Percentiles rank a stretch among this genome's conserved stretches.
Conservation (phyloP, 2,113 vertebrate species). For the Xenopus tropicalis region DNA sequence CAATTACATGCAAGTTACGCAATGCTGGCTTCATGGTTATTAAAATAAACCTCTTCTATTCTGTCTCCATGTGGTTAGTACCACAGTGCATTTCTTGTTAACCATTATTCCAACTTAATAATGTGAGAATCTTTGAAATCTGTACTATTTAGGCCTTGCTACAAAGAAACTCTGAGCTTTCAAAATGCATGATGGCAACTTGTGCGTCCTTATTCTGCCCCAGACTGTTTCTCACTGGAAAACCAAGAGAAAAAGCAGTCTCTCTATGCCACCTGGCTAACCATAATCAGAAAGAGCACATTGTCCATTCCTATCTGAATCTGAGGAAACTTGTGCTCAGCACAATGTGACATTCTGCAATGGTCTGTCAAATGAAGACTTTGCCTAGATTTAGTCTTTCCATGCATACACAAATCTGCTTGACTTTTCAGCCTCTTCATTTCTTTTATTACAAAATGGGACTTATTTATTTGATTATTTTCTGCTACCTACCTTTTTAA, state of each 20-base stretch:
- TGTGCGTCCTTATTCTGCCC: neutral
- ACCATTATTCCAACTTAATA: no score
- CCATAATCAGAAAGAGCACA: conserved; percentile 1
- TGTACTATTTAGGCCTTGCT: no score
- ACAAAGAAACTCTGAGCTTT: no score
- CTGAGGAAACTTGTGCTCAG: neutral
- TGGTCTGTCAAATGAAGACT: neutral
- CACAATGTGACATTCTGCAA: conserved; percentile 13
- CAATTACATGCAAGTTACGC: no score
- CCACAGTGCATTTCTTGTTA: no score
- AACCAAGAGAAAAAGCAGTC: neutral
- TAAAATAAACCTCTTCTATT: no score
- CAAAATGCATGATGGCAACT: no score
- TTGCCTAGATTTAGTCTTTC: neutral
- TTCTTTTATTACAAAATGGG: neutral
- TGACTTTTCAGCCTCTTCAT: neutral
- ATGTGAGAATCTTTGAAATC: no score
- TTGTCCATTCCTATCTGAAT: neutral
- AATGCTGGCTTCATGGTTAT: no score
- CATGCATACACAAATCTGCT: conserved; percentile 2
- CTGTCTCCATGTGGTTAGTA: no score
- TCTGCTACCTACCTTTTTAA: neutral
- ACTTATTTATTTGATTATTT: neutral
- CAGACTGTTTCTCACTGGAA: neutral
- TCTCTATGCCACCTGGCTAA: neutral